phyloP scores from a whole-genome alignment of 2,113 vertebrate genomes.

The Microtus pennsylvanicus region DNA sequence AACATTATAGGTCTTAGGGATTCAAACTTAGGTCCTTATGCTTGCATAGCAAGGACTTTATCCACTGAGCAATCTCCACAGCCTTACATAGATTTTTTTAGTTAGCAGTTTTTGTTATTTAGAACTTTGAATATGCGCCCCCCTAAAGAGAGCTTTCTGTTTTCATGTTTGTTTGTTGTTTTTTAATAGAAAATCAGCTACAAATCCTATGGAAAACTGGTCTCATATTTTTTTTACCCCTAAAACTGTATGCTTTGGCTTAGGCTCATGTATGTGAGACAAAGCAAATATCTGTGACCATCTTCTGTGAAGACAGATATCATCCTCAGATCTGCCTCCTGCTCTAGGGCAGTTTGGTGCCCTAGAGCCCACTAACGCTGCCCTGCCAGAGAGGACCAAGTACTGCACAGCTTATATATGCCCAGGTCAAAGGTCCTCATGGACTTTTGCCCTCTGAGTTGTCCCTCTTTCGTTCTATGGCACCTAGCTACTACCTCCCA shows the following conservation, averaged over 20 bases:
- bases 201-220: background rate
- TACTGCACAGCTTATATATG: background rate
- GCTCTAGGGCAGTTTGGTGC: background rate
- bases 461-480: background rate
- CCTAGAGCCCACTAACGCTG: background rate
- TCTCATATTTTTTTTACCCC: background rate
- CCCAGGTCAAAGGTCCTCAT: background rate
- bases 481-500: background rate
- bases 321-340: background rate
- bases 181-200: background rate
- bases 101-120: too few relatives aligned
- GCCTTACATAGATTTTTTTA: background rate
- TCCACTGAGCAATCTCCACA: background rate
- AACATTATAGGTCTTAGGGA: background rate
- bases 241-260: background rate
- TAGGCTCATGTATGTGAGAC: background rate
- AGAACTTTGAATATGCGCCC: too few relatives aligned
- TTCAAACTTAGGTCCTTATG: background rate
- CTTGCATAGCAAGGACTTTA: background rate
- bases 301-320: background rate
- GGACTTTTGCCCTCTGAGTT: background rate
- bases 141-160: background rate
- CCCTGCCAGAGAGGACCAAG: background rate
- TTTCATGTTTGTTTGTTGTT: background rate
- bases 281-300: background rate